Conservation (phyloP, 2,888 invertebrate genomes). For the Meghimatium bilineatum region DNA sequence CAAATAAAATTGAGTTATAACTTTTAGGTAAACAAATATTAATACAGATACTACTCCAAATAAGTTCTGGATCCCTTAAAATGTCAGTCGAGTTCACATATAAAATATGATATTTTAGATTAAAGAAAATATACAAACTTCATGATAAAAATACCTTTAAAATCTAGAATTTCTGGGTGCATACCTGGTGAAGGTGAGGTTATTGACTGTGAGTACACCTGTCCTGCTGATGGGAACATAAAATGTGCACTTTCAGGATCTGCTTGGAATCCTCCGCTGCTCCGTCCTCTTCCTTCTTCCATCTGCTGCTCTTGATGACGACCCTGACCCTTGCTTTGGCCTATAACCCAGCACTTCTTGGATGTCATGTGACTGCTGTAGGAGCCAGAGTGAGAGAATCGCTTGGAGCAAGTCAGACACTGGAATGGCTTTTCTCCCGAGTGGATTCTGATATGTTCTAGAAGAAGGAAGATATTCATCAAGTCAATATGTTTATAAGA, state of each 20-base stretch:
- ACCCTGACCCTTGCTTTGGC: slow-evolving; percentile 42
- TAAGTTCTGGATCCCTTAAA: too few relatives aligned
- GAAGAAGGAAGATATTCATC: neutral
- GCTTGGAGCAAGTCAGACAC: slow-evolving; percentile 97
- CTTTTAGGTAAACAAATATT: too few relatives aligned
- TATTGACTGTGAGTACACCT: slow-evolving; percentile 45
- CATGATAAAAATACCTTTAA: neutral
- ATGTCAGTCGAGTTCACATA: too few relatives aligned
- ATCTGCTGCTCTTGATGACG: slow-evolving; percentile 60
- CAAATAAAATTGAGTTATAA: too few relatives aligned
- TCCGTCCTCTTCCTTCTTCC: slow-evolving; percentile 21
- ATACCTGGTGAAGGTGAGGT: slow-evolving; percentile 52
- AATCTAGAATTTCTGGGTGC: too few relatives aligned
- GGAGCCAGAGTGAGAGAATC: slow-evolving; percentile 99
- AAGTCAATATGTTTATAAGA: neutral
- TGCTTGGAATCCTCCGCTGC: neutral
- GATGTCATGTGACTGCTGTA: slow-evolving; percentile 99
- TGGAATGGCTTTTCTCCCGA: slow-evolving; percentile 99
- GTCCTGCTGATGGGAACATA: slow-evolving; percentile 51
- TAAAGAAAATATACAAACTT: too few relatives aligned
- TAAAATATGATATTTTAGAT: too few relatives aligned
- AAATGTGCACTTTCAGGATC: slow-evolving; percentile 23
- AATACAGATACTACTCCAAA: too few relatives aligned
- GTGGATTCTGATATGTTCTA: slow-evolving; percentile 95
- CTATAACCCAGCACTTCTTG: slow-evolving; percentile 88